Base-by-base conservation (phyloP, 2,797 vertebrate genomes). In the Eupleurogrammus muticus region DNA sequence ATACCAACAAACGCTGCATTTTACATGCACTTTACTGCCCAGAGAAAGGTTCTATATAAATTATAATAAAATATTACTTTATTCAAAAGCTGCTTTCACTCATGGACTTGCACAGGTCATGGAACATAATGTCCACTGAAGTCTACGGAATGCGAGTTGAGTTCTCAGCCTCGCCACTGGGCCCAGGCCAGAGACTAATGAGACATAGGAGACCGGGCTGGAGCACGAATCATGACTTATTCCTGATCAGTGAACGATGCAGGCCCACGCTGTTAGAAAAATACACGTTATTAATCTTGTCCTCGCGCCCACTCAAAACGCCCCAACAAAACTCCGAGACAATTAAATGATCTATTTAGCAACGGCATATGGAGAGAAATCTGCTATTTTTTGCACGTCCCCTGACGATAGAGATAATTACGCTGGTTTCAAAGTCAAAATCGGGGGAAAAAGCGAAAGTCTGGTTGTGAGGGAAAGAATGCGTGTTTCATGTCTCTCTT, bases 361-460 rank as follows among this genome's bases (percentile, higher is more conserved):
- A 61, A 57, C 9, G 10, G 82, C 89, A 89, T 84, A 84, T 84
- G 84, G 84, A 78, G 80, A 81, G 56, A 65, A 86, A 85, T 78
- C 79, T 73, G 78, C 85, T 83, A 78, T 83, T 81, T n/a, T 80
- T 65, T 62, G 82, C 71, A 82, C 5, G 8, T 86, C 82, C 80
- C 84, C 55, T 65, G 87, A 88, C 70, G 83, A 81, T 82, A 75
- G 57, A 62, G 66, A 83, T 85, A 90, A 89, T 90, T 90, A 87
- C 85, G 81, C 80, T 64, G 66, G 90, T 86, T 89, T 90, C 86
- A 87, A 90, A 91, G 82, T 86, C 69, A 68, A 73, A 84, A 77
- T 78, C 77, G 66, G 76, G 58, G n/a, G n/a, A n/a, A n/a, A n/a
- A 66, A 51, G 67, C 52, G 53, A 85, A 73, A 75, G 69, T 86